Conservation (phyloP, 2,888 invertebrate species). For the Silvanus unidentatus region DNA sequence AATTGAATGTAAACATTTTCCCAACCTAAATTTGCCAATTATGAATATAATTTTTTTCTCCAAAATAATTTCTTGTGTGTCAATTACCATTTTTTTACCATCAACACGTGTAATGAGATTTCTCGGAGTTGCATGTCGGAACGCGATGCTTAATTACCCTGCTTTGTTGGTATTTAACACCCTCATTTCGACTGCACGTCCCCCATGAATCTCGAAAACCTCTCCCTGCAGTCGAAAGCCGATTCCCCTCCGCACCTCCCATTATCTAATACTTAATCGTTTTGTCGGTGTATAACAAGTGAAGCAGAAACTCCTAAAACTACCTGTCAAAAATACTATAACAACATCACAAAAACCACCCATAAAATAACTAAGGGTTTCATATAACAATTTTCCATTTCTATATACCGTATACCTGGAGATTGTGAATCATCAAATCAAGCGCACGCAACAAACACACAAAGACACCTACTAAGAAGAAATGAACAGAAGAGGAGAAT, state of each 20-base stretch:
- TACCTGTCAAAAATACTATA: slow-evolving; percentile 40
- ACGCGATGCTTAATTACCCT: too few relatives aligned
- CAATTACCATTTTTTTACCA: too few relatives aligned
- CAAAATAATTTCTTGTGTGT: too few relatives aligned
- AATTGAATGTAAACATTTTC: too few relatives aligned
- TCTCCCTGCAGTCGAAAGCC: slow-evolving; percentile 28
- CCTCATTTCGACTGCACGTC: slow-evolving; percentile 2
- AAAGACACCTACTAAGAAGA: not conserved
- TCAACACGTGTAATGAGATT: too few relatives aligned
- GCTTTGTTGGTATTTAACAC: too few relatives aligned
- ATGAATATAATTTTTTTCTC: too few relatives aligned
- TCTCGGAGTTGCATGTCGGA: too few relatives aligned
- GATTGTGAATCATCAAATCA: slow-evolving; percentile 7
- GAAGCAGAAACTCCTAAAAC: slow-evolving; percentile 38
- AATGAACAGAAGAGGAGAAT: slow-evolving; percentile 20
- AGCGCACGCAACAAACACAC: not conserved
- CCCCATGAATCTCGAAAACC: slow-evolving; percentile 31
- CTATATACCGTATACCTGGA: slow-evolving; percentile 22
- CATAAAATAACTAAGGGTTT: slow-evolving; percentile 34
- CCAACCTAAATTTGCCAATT: too few relatives aligned
- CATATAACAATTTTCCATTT: slow-evolving; percentile 20
- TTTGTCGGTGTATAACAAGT: slow-evolving; percentile 39
- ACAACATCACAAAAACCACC: slow-evolving; percentile 32
- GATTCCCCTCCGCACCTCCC: slow-evolving; percentile 30
- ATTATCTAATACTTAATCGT: slow-evolving; percentile 43